These are phyloP conservation scores for Coccyzus lansbergi DNA, from an alignment of 2,797 vertebrate species.

Conservation along the genomic window DNA sequence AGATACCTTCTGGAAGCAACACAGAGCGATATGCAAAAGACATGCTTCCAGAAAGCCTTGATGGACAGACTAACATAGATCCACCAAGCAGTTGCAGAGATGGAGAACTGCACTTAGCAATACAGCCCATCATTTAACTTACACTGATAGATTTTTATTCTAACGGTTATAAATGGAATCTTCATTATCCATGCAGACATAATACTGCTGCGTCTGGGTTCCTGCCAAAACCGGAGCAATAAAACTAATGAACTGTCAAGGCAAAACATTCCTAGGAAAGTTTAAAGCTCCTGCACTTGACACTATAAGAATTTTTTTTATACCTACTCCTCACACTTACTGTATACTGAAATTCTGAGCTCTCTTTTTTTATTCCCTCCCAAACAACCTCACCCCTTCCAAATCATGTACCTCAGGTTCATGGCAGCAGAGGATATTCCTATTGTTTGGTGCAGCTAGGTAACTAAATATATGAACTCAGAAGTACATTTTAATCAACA, in stretches of 20 bases:
- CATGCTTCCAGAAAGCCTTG: background rate
- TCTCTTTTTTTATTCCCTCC: background rate
- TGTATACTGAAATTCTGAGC: background rate
- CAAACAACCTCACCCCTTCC: background rate
- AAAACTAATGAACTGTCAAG: slow-evolving; percentile 44
- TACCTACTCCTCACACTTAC: background rate
- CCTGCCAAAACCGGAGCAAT: slow-evolving; percentile 7
- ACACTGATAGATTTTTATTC: background rate
- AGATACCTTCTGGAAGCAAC: background rate
- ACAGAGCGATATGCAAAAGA: background rate
- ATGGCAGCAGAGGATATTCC: background rate
- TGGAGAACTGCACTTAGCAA: background rate
- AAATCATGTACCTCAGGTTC: background rate
- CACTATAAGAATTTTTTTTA: background rate
- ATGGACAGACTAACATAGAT: background rate
- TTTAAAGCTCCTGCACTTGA: background rate
- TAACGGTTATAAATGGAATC: slow-evolving; percentile 13
- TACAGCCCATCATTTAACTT: background rate
- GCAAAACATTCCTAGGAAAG: slow-evolving; percentile 29
- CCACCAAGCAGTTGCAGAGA: background rate
- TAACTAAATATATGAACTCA: background rate
- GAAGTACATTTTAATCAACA: background rate
- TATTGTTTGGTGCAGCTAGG: background rate
- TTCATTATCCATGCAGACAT: background rate
- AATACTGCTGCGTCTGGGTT: background rate